phyloP scores from a whole-genome alignment of 2,113 vertebrate species.

The Enhydra lutris region DNA sequence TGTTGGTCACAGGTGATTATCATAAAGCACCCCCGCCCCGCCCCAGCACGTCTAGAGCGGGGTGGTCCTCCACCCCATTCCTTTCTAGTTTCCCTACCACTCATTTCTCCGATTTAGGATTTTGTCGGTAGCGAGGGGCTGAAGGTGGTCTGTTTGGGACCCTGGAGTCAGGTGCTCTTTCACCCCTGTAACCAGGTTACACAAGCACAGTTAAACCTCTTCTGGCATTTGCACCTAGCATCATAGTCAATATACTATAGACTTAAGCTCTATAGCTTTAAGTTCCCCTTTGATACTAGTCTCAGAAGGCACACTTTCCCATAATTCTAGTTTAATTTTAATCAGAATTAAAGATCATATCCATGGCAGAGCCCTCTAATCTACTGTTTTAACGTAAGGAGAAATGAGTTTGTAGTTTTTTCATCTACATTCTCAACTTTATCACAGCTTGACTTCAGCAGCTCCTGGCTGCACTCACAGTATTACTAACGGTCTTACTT shows the following conservation, averaged over 20 bases:
- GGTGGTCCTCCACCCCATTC: no score
- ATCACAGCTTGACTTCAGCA: not conserved
- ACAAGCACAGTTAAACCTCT: not conserved
- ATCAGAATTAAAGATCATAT: conserved; percentile 30
- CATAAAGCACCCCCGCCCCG: no score
- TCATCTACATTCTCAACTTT: not conserved
- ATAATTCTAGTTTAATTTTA: not conserved
- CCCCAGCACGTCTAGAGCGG: no score
- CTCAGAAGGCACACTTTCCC: not conserved
- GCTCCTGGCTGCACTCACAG: not conserved
- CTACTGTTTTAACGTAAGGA: not conserved
- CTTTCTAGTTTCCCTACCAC: not conserved
- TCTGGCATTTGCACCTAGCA: not conserved
- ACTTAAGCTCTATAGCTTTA: not conserved
- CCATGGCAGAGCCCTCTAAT: not conserved
- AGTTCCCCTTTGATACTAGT: not conserved
- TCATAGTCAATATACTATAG: not conserved
- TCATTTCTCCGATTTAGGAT: not conserved
- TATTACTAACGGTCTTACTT: not conserved
- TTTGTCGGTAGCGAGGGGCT: not conserved
- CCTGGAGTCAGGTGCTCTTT: not conserved
- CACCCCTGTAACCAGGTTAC: not conserved
- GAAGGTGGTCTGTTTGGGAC: not conserved
- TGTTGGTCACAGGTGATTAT: no score
- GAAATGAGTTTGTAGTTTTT: not conserved